These are phyloP conservation scores for Tachina lurida DNA, from an alignment of 2,888 invertebrate species.

Conservation along the genomic window DNA sequence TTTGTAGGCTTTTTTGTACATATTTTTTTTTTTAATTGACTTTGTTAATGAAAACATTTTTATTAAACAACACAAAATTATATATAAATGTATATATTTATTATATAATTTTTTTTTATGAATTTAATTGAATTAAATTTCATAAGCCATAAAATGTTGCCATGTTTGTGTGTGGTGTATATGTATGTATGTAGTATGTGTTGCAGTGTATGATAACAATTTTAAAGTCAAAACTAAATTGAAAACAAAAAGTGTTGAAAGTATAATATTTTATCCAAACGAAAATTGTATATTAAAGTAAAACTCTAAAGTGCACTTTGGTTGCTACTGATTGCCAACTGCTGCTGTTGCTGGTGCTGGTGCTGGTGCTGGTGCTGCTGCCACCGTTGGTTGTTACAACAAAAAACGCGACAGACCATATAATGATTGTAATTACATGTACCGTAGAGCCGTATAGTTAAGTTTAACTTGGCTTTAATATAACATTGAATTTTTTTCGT, in stretches of 20 bases:
- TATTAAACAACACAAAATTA: slow-evolving; percentile 36
- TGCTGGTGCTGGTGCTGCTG: not conserved
- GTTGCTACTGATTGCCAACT: slow-evolving; percentile 72
- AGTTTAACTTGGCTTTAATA: slow-evolving; percentile 64
- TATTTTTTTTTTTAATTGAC: slow-evolving; percentile 7
- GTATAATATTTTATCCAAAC: slow-evolving; percentile 51
- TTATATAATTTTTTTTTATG: slow-evolving; percentile 37
- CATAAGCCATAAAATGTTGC: slow-evolving; percentile 32
- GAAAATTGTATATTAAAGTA: slow-evolving; percentile 48
- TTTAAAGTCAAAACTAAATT: slow-evolving; percentile 57
- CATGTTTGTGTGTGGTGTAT: not conserved
- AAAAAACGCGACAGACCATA: slow-evolving; percentile 74
- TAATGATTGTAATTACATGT: slow-evolving; percentile 74
- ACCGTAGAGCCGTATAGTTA: slow-evolving; percentile 65
- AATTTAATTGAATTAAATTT: slow-evolving; percentile 68
- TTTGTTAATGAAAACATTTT: slow-evolving; percentile 52
- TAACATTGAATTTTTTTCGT: slow-evolving; percentile 53
- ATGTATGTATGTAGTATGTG: too few species aligned
- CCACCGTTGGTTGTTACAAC: slow-evolving; percentile 7
- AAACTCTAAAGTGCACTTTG: slow-evolving; percentile 80
- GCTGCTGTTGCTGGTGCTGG: slow-evolving; percentile 7
- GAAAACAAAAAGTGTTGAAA: slow-evolving; percentile 64
- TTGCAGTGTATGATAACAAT: slow-evolving; percentile 41
- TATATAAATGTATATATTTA: slow-evolving; percentile 11
- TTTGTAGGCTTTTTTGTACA: slow-evolving; percentile 13